Percentiles rank a stretch among this genome's conserved stretches.
Evolutionary conservation across 2,797 vertebrate species (phyloP).

Genomic region (Spheniscus humboldti): DNA sequence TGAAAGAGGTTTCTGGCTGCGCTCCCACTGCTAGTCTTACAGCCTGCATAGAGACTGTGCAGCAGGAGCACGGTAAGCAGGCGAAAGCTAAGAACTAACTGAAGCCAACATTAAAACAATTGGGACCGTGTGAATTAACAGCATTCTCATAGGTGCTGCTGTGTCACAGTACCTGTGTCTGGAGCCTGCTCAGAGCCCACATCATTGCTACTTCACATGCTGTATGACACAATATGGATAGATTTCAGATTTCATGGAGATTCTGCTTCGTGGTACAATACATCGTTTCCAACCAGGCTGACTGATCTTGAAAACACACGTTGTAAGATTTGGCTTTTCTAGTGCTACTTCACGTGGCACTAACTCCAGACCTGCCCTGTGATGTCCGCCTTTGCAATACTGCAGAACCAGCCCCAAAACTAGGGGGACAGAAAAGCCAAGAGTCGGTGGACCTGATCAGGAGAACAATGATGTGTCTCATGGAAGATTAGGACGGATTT

Average conservation of each 20-base stretch:
- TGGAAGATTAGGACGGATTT: slow-evolving; percentile 20
- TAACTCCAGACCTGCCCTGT: not conserved
- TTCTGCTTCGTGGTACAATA: not conserved
- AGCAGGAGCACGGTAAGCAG: not conserved
- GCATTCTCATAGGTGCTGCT: not conserved
- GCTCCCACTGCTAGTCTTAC: not conserved
- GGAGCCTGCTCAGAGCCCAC: not conserved
- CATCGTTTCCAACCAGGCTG: not conserved
- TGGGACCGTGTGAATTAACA: fast-evolving
- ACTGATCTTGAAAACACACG: not conserved
- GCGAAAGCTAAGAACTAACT: not conserved
- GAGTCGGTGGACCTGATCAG: not conserved
- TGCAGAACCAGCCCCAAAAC: not conserved
- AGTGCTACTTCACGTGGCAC: not conserved
- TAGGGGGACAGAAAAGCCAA: not conserved
- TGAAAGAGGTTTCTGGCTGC: not conserved
- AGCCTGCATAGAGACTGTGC: not conserved
- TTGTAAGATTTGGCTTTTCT: not conserved
- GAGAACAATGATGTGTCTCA: not conserved
- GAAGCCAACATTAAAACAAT: not conserved
- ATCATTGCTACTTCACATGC: fast-evolving
- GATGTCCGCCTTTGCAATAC: not conserved
- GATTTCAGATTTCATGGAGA: not conserved
- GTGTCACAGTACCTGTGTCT: not conserved
- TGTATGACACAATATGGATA: not conserved